Evolutionary conservation across 1,140 invertebrate genomes (phyloP), one percentile per base, ranked within the genome.

Genomic region (Marisa cornuarietis): DNA sequence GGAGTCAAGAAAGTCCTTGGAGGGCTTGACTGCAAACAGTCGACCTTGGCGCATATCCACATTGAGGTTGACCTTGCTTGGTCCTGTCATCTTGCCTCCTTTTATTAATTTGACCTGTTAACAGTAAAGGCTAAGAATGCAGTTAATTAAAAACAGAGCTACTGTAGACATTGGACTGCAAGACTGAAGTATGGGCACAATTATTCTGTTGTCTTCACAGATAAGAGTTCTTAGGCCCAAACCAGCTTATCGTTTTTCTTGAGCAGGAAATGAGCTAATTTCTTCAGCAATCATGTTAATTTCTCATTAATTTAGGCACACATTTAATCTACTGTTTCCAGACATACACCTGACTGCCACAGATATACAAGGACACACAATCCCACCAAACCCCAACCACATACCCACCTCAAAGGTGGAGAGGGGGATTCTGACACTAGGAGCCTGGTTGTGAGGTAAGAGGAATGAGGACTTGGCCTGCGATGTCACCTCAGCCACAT

Each of bases 21-120:
- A 84, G 54, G 88, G 87, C 81, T 90, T 90, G 18, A 90, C 85
- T 63, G 86, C 83, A 74, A 83, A 85, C 52, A 90, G 83, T 58
- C 87, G 84, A 1, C 90, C 90, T 51, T 86, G 84, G n/a, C 85
- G 83, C 62, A 91, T 85, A 76, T 91, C 89, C 42, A 90, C 85
- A n/a, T 85, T 88, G 18, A 91, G 73, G 18, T 84, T 87, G 42
- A 90, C 73, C 66, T 86, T 87, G 16, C 78, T 79, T 20, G 83
- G 80, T 14, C 79, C 71, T 71, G 81, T 84, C 42, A 80, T 69
- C 62, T 82, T 82, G 20, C 83, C 84, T 54, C 84, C 81, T 65
- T 85, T 87, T 18, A 85, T 69, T n/a, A 87, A 77, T 75, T 85
- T 87, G 42, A 89, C 88, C 88, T 89, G 71, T 71, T 81, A 79